Conservation (phyloP, 2,888 invertebrate species). For the Phalangium opilio region DNA sequence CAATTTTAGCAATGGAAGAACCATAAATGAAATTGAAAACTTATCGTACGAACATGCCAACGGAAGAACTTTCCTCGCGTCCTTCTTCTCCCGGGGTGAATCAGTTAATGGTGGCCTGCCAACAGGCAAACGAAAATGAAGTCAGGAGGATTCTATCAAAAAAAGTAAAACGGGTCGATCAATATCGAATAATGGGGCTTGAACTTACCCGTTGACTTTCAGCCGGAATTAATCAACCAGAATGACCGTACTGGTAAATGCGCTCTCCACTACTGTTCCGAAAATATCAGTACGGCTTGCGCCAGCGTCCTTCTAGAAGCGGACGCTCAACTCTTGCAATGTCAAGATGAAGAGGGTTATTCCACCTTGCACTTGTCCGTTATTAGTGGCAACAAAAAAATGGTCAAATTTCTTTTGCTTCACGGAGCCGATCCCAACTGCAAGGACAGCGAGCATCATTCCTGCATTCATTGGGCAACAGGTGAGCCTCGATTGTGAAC, state of each 20-base stretch:
- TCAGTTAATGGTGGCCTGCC: conserved; percentile 78
- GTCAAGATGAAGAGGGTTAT: conserved; percentile 81
- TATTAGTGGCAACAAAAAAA: conserved; percentile 51
- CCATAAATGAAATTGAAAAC: too few relatives aligned
- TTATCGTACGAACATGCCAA: too few relatives aligned
- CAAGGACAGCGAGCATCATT: conserved; percentile 83
- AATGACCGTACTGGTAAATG: conserved; percentile 68
- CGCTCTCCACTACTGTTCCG: conserved; percentile 85
- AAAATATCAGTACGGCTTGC: conserved; percentile 46
- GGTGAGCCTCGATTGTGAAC: too few relatives aligned
- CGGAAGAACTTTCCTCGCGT: background rate
- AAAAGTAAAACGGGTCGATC: conserved; percentile 41
- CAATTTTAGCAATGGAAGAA: too few relatives aligned
- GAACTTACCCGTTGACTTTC: conserved; percentile 4
- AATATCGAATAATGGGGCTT: background rate
- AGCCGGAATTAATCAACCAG: conserved; percentile 42
- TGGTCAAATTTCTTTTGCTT: conserved; percentile 31
- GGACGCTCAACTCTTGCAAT: conserved; percentile 68
- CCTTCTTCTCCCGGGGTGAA: conserved; percentile 45
- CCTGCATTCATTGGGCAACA: conserved; percentile 95
- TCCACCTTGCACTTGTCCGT: conserved; percentile 90
- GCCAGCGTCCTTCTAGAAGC: conserved; percentile 52
- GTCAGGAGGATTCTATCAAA: conserved; percentile 57
- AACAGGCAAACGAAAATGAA: conserved; percentile 63
- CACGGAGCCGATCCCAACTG: conserved; percentile 43